Conservation (phyloP, 2,888 invertebrate genomes). For the Nemurella pictetii region DNA sequence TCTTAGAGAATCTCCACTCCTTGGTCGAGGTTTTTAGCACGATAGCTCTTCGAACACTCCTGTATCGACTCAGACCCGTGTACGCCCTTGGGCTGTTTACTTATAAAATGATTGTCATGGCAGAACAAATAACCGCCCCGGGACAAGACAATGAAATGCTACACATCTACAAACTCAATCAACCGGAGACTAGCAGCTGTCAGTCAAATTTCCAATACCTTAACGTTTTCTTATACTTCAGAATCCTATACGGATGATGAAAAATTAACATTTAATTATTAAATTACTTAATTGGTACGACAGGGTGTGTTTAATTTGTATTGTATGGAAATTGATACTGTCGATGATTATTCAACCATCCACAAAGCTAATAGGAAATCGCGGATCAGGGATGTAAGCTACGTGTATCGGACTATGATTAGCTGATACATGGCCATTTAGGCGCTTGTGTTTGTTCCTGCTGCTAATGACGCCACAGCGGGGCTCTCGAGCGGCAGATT, state of each 20-base stretch:
- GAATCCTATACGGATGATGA: background rate
- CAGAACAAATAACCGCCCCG: background rate
- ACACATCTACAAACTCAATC: background rate
- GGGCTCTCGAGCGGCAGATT: background rate
- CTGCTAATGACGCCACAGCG: background rate
- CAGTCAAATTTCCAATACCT: background rate
- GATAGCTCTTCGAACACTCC: background rate
- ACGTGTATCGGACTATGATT: background rate
- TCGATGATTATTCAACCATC: background rate
- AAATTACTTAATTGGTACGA: constrained; percentile 7
- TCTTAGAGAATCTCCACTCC: background rate
- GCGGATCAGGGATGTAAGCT: no score
- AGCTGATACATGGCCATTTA: background rate
- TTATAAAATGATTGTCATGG: background rate
- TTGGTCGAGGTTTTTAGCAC: background rate
- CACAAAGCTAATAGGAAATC: background rate
- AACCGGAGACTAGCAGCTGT: background rate
- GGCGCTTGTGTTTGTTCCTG: background rate
- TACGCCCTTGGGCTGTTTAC: background rate
- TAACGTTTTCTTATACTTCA: background rate
- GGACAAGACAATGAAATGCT: background rate
- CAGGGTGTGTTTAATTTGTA: constrained; percentile 11
- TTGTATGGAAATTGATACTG: constrained; percentile 3
- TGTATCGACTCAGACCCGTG: background rate
- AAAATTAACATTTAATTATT: constrained; percentile 15